Base-by-base conservation (phyloP, 2,888 invertebrate genomes). In the Chrysodeixis includens region DNA sequence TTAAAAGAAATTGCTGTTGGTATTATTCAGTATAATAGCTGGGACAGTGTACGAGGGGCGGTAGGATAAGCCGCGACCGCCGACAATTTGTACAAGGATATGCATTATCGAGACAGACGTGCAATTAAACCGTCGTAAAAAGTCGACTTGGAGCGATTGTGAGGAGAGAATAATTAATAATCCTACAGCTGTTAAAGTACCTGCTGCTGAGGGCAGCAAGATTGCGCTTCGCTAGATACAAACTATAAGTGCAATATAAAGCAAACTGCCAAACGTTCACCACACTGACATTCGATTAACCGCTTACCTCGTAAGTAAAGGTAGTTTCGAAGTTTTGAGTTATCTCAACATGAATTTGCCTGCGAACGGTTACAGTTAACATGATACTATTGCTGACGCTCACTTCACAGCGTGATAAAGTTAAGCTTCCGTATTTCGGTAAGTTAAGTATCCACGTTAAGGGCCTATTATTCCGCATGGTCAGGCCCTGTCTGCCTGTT, bases 231-330 rank as follows among this genome's bases (percentile, higher is more conserved):
- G 22, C 16, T 16, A 14, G 22, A 61, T 51, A 62, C 40, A 44
- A 62, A 56, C 52, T 56, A 52, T 16, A 56, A 53, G 22, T 56
- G 66, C 68, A 70, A 60, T 80, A 78, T 71, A 66, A 66, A 68
- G 54, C 40, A 26, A 32, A 56, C 46, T 64, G 70, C 62, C 60
- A 77, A 68, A 78, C 67, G 57, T 56, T 52, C 53, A 63, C 56
- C 35, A 54, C 57, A 52, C 55, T 78, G 74, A 64, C 64, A 66
- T 69, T 69, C 71, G 69, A 79, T 74, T 71, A 69, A 71, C 61
- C 49, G 60, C 57, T 66, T 22, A 52, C 54, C 53, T 65, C 63
- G 60, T 56, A 58, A 71, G 20, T 26, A 49, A 57, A 53, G 22
- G 40, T 16, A 58, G 55, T 40, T 44, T 52, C 3, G 30, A 51